Evolutionary conservation across 2,113 vertebrate genomes (phyloP), one percentile per base, ranked within the genome.

Genomic region (Fulmarus glacialis): DNA sequence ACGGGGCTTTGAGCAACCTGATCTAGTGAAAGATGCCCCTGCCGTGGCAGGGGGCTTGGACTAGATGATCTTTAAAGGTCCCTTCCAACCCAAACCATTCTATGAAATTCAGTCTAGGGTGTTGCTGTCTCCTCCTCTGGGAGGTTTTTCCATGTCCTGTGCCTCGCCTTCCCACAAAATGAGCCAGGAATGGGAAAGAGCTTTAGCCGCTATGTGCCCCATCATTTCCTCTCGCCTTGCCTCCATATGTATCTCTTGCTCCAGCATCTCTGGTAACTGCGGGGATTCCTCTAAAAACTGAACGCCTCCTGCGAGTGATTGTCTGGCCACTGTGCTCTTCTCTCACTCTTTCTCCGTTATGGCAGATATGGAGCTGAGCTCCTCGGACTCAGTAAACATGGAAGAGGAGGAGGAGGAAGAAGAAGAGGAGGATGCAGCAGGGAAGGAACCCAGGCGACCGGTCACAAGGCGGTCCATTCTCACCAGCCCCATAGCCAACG

Each of bases 291-390:
- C 18, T 50, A 52, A 60, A 18, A 68, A 30, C 6, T 0, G 12
- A 32, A 21, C 3, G 2, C 38, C 27, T 87, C 34, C 24, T 55
- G 7, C 30, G 36, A 40, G 27, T 4, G 23, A 50, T 30, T 34
- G 10, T 27, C 58, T 30, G 68, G 11, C 38, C 16, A 2, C 66
- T 29, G 7, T 56, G 50, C 45, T 81, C 29, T 82, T 43, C 34
- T 66, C 36, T 95, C 59, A n/a, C 62, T 13, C 42, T 89, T 73
- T 74, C 38, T 75, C 78, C 72, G 18, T 63, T 18, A 1, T 23
- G 95, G 30, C 97, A 99, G 98, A 99, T 92, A 96, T 98, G 98
- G 98, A 98, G 74, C 92, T 98, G 96, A 98, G 98, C 89, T 98
- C 98, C 60, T 95, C 97, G 0, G 98, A 98, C 38, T 98, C 98